Evolutionary conservation across 2,113 vertebrate genomes (phyloP), one percentile per base, ranked within the genome.

Genomic region (Scartelaos histophorus): DNA sequence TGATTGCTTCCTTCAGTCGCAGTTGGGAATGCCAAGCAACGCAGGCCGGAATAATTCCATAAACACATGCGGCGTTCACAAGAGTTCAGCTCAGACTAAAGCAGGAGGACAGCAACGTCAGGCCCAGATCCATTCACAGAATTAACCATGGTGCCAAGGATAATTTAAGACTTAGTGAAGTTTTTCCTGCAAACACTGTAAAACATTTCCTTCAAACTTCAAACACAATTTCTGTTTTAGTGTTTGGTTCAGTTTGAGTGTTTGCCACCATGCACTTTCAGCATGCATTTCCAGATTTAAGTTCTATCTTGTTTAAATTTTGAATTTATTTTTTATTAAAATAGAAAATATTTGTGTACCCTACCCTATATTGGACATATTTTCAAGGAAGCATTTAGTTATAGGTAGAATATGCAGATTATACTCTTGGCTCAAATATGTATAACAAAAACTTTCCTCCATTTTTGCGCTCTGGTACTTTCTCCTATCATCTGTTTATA

Each of bases 1-100:
- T 94, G 92, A 95, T 93, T 93, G 91, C 93, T 95, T 95, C 93
- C 93, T 94, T 93, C 89, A 81, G 89, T 92, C 92, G 92, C 92
- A 92, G 84, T 66, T 15, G 65, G 85, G 90, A 92, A 87, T 80
- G 81, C 75, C 89, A 94, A 58, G 94, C 93, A 93, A 92, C 83
- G 84, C 85, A 94, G 86, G 69, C 66, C 7, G 65, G 74, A 69
- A 69, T 89, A 19, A 78, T 24, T 65, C 25, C 34, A 70, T 57
- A 53, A 29, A 13, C 21, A 13, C 69, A 34, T 22, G 24, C 74
- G 38, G 68, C 72, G 45, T 66, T 71, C 29, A 67, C 13, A 45
- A 46, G 7, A 35, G 13, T 16, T 45, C 61, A 38, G 61, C 61
- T 38, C 17, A 9, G 61, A 64, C 61, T 64, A 21, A 64, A 64